A percentile compares a stretch with the other conserved stretches of the same genome.
These are phyloP conservation scores for Catharus fuscescens DNA, from an alignment of 2,113 vertebrate species.

Conservation along the genomic window DNA sequence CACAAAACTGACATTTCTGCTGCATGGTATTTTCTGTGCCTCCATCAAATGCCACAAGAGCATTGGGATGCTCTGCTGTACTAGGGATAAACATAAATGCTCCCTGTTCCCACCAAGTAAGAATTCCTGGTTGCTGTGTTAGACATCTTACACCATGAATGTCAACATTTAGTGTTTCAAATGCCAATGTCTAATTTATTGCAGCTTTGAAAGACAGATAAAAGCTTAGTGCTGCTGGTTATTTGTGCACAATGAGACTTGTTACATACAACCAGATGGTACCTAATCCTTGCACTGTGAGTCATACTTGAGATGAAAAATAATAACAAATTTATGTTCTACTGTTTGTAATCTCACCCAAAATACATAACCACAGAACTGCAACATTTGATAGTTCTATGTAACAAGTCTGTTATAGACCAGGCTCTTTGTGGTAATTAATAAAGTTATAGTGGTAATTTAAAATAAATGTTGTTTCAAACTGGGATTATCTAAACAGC, in stretches of 20 bases:
- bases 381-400: neutral
- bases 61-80: neutral
- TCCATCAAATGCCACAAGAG: neutral
- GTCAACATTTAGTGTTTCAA: constrained; percentile 9
- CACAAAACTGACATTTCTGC: neutral
- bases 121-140: neutral
- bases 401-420: neutral
- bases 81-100: neutral
- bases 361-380: neutral
- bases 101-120: neutral
- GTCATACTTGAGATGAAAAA: constrained; percentile 23
- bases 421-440: neutral
- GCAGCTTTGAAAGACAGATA: neutral
- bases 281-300: constrained; percentile 13
- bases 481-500: neutral
- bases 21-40: neutral
- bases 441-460: neutral
- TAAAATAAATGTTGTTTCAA: constrained; percentile 39
- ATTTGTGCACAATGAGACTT: neutral
- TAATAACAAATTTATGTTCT: neutral
- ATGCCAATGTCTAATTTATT: neutral
- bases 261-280: neutral
- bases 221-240: neutral
- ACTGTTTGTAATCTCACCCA: neutral
- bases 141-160: neutral